Evolutionary conservation across 1,140 invertebrate species (phyloP).

Genomic region (Popillia japonica): DNA sequence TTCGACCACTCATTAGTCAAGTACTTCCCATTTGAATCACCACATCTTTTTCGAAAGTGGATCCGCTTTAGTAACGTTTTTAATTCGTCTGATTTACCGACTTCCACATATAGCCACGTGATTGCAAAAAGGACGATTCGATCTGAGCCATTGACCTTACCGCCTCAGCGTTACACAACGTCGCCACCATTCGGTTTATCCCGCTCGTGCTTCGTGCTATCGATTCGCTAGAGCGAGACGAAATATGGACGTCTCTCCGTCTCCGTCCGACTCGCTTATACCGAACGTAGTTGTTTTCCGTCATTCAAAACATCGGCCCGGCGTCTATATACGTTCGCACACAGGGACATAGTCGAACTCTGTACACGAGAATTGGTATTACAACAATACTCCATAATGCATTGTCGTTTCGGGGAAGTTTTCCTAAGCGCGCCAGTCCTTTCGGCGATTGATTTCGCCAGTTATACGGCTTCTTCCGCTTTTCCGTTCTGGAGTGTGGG

Average conservation of each 20-base stretch:
- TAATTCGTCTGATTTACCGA: too few relatives aligned
- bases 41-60: too few relatives aligned
- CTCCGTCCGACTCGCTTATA: neutral
- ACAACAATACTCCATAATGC: neutral
- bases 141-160: neutral
- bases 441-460: slow-evolving; percentile 1
- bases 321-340: neutral
- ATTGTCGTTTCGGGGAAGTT: neutral
- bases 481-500: neutral
- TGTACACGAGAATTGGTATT: neutral
- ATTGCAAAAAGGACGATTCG: neutral
- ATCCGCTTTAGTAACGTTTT: too few relatives aligned
- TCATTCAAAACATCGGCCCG: neutral
- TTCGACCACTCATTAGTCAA: too few relatives aligned
- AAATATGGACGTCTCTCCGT: neutral
- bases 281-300: neutral
- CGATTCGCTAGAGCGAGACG: neutral
- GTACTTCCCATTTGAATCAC: too few relatives aligned
- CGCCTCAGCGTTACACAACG: neutral
- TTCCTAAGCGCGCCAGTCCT: neutral
- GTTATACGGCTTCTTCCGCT: neutral
- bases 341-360: neutral
- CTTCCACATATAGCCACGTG: neutral
- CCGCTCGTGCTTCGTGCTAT: neutral
- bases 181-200: neutral